Evolutionary conservation across 2,113 vertebrate species (phyloP), one percentile per base, ranked within the genome.

Genomic region (Gallinago paraguaiae): DNA sequence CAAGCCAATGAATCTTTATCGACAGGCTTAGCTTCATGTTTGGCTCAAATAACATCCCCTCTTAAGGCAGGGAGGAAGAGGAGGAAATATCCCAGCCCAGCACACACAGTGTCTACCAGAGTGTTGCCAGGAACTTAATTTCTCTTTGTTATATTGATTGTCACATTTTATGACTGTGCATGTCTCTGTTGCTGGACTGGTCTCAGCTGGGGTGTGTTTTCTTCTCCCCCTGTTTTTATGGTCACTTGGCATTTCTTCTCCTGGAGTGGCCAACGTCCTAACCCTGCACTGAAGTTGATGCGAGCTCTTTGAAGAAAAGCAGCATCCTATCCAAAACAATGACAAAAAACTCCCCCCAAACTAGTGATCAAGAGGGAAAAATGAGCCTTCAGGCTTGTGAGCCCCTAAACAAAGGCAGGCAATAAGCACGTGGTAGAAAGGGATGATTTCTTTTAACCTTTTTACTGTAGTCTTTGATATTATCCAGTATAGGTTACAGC

Each of bases 391-490:
- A 43, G 80, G 83, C 69, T 50, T 79, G 31, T 59, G 61, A 86
- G 50, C 22, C 27, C 22, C 27, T 75, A 43, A 86, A 90, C 80
- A 95, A 88, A 92, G 75, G 50, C 70, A 86, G 30, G 48, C 71
- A 63, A 74, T 84, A 89, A 92, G 86, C 37, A 72, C 53, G 71
- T 79, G 69, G 83, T 76, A 72, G 65, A 80, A 93, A 57, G 17
- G 48, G 50, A 69, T 85, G 20, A 70, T 94, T 93, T 89, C 64
- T 88, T 81, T 87, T 60, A 94, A 82, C 78, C n/a, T 86, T 93
- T 88, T 94, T 91, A 88, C 70, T 90, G 41, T 80, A 72, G 51
- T 31, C 22, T 79, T 61, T 93, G 68, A 88, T 91, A 72, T 59
- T 82, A 71, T 75, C 81, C 85, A 89, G 77, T 61, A 61, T 80